Conservation (phyloP, 1,140 invertebrate genomes). For the Neodiprion pinetum region DNA sequence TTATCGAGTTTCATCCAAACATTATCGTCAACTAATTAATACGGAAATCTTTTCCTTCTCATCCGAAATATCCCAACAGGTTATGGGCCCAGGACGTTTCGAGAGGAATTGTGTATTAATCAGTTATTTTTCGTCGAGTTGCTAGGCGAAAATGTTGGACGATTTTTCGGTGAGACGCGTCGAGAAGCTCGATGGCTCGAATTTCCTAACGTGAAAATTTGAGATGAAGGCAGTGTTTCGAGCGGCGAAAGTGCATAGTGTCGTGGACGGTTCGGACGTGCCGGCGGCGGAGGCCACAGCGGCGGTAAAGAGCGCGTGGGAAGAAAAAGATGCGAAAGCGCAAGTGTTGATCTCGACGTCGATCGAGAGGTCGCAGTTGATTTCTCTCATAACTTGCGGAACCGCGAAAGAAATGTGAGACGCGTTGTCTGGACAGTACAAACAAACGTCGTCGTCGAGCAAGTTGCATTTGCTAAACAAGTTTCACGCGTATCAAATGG, state of each 20-base stretch:
- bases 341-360: no score
- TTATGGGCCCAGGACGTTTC: conserved; percentile 26
- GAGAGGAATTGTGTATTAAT: conserved; percentile 11
- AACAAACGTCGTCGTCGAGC: conserved; percentile 20
- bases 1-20: no score
- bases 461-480: conserved; percentile 24
- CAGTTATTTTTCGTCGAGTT: not conserved
- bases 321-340: no score
- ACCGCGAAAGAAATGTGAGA: no score
- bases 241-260: conserved; percentile 8
- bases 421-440: no score
- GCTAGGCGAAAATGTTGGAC: conserved; percentile 16
- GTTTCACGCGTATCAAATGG: conserved; percentile 26
- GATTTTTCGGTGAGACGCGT: conserved; percentile 18
- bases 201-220: conserved; percentile 28
- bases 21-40: no score
- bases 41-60: no score
- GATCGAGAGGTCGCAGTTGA: no score
- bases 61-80: conserved; percentile 6
- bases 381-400: no score
- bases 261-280: conserved; percentile 10
- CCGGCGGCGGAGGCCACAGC: conserved; percentile 6
- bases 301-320: conserved; percentile 17
- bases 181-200: conserved; percentile 18
- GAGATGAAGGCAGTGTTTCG: conserved; percentile 16